phyloP scores from a whole-genome alignment of 2,888 invertebrate species.

The Nomada flava region DNA sequence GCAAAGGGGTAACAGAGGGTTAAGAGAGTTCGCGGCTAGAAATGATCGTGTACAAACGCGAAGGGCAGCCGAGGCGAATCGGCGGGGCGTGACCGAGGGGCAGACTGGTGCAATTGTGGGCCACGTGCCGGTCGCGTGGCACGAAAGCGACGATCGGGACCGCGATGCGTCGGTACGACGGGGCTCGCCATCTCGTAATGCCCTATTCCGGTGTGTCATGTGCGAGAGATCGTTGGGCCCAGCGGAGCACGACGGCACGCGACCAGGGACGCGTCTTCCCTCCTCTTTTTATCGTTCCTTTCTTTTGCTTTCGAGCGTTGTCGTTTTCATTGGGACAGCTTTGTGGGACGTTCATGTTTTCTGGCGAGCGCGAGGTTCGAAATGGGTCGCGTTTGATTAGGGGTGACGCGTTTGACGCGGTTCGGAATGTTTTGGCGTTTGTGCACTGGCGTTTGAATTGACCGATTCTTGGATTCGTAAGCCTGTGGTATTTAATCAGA shows the following conservation, averaged over 20 bases:
- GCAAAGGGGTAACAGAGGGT: conserved; percentile 47
- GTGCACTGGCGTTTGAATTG: too few species aligned
- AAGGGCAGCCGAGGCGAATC: conserved; percentile 38
- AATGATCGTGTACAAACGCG: conserved; percentile 38
- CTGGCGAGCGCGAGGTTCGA: too few species aligned
- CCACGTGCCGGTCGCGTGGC: conserved; percentile 74
- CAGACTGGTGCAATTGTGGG: conserved; percentile 60
- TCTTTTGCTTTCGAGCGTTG: background rate
- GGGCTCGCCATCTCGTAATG: conserved; percentile 69
- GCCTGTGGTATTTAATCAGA: too few species aligned
- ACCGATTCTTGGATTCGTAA: too few species aligned
- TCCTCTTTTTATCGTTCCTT: background rate
- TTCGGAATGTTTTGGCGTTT: too few species aligned
- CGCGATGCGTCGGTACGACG: conserved; percentile 28
- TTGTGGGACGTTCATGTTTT: background rate
- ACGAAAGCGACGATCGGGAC: conserved; percentile 25
- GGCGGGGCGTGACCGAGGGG: conserved; percentile 58
- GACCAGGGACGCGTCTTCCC: conserved; percentile 64
- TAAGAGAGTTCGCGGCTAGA: conserved; percentile 31
- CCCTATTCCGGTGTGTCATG: conserved; percentile 79
- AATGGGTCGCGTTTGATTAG: too few species aligned
- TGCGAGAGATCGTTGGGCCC: conserved; percentile 78
- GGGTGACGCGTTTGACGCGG: too few species aligned
- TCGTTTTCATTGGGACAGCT: background rate
- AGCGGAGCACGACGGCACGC: conserved; percentile 78